Base-by-base conservation (phyloP, 2,888 invertebrate species). In the Belgica antarctica region DNA sequence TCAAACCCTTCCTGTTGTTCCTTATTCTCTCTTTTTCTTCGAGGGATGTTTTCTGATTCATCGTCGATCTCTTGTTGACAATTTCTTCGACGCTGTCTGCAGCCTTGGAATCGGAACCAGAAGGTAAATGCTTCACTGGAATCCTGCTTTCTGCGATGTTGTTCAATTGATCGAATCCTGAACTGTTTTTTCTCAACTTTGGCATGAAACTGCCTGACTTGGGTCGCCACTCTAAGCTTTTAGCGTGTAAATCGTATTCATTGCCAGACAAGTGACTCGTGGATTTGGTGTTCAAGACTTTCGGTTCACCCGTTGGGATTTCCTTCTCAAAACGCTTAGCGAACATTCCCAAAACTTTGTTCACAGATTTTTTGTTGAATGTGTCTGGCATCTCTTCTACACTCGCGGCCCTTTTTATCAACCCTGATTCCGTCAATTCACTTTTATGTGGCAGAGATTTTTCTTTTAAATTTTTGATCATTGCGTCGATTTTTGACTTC, bases 291-390 rank as follows among this genome's bases (percentile, higher is more conserved):
- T 73, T 78, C 19, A 77, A 75, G 1, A 79, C 77, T 1, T 76
- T 76, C 31, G 19, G n/a, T 66, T 69, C 27, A 41, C 7, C 75
- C 65, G 78, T 77, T 74, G 81, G 81, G 71, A 82, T 81, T 74
- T 86, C 83, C 65, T 88, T 83, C 78, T 89, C 86, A 77, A 85
- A 86, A 78, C 88, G 89, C 73, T 87, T 89, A n/a, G n/a, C n/a
- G 74, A 92, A 90, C 1, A 92, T 80, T 0, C 90, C 90, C 71
- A 92, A 79, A 57, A 92, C 90, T 75, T 86, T 86, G 76, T 87
- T 88, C 0, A 90, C 90, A 1, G 89, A 87, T 10, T 87, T 86
- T 75, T 85, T 85, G 59, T 84, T 85, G 59, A 83, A 82, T 22
- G 78, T 79, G 27, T 79, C 81, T 34, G 86, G 82, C 70, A 88